A percentile compares a stretch with the other conserved stretches of the same genome.
These are phyloP conservation scores for Clunio marinus DNA, from an alignment of 2,888 invertebrate species.

Conservation along the genomic window DNA sequence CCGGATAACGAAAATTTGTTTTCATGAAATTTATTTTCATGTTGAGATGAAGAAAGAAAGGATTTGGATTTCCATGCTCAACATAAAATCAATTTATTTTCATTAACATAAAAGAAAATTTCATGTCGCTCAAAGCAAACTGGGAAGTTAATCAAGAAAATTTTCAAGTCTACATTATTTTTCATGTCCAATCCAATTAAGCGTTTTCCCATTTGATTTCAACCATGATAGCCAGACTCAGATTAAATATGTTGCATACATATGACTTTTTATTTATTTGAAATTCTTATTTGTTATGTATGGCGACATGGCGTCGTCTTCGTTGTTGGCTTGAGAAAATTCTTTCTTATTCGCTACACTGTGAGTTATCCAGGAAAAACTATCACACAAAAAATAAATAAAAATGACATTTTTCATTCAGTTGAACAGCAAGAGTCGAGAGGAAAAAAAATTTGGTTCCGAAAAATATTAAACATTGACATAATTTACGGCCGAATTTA, in stretches of 20 bases:
- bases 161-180: too few relatives aligned
- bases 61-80: not conserved
- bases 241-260: not conserved
- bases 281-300: constrained; percentile 28
- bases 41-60: not conserved
- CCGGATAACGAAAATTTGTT: too few relatives aligned
- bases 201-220: too few relatives aligned
- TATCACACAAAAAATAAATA: constrained; percentile 31
- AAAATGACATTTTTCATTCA: constrained; percentile 28
- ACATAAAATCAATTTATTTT: constrained; percentile 15
- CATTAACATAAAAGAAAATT: constrained; percentile 13
- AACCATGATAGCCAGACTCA: too few relatives aligned
- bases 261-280: not conserved
- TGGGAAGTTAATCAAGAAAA: too few relatives aligned
- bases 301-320: constrained; percentile 16
- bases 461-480: not conserved
- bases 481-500: too few relatives aligned
- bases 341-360: not conserved
- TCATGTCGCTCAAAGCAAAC: too few relatives aligned
- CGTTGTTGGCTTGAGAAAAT: not conserved
- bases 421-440: not conserved
- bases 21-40: not conserved
- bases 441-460: not conserved
- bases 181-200: too few relatives aligned
- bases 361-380: constrained; percentile 35